Base-by-base conservation (phyloP, 2,797 vertebrate species). In the Decapterus maruadsi region DNA sequence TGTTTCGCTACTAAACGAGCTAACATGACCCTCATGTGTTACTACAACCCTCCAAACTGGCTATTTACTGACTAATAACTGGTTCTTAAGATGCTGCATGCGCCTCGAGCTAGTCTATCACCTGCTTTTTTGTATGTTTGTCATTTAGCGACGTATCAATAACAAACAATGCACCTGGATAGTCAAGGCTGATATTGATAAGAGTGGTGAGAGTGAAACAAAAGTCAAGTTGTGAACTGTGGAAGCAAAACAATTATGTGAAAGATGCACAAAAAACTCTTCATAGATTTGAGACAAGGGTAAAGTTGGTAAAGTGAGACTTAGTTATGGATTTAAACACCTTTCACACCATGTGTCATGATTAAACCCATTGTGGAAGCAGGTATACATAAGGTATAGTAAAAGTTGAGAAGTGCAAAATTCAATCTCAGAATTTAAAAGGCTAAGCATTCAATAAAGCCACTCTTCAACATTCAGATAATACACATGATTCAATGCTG, bases 401-500 rank as follows among this genome's bases (percentile, higher is more conserved):
- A 51, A n/a, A 51, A 19, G 1, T 13, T 10, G 45, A 40, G 2
- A 11, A 11, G 16, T 36, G 22, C 3, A 46, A 4, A 50, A 50
- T 26, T 45, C 7, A 8, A n/a, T 16, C n/a, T 38, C 6, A 58
- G 10, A 45, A 73, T 65, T 36, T 14, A 2, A 34, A 34, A n/a
- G 19, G 17, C 12, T 40, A 16, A 48, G 38, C 26, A 65, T 17
- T 11, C 16, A n/a, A 6, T 60, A 9, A 5, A 26, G 26, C 0
- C 42, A 6, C 31, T 43, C 22, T 20, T 57, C 17, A 43, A 51
- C 26, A 19, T 57, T 34, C 17, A 62, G 29, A 79, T 40, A 59
- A 66, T 14, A 16, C 11, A 71, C 58, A 53, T 68, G 53, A 54
- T 67, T 81, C 42, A 20, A 14, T 31, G 29, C 43, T 64, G 13